These are phyloP conservation scores for Chaenocephalus aceratus DNA, from an alignment of 2,113 vertebrate genomes.

Conservation along the genomic window DNA sequence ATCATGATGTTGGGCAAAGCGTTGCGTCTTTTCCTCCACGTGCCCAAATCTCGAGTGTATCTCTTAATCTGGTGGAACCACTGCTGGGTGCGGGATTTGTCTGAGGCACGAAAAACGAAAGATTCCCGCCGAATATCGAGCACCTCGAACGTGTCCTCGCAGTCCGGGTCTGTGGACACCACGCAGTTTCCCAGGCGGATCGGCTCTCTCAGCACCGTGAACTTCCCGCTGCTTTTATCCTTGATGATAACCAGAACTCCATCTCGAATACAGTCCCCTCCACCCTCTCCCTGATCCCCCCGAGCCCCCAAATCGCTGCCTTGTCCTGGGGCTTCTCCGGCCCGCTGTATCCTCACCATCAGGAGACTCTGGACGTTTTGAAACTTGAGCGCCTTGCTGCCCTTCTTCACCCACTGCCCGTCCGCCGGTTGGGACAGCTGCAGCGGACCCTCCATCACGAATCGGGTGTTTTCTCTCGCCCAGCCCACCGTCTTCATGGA, in stretches of 20 bases:
- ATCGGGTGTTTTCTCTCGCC: slow-evolving; percentile 89
- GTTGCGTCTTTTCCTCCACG: slow-evolving; percentile 92
- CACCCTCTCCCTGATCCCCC: slow-evolving; percentile 55
- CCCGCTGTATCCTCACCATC: slow-evolving; percentile 87
- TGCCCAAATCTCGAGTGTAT: slow-evolving; percentile 88
- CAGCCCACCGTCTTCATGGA: slow-evolving; percentile 91
- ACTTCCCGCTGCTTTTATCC: slow-evolving; percentile 93
- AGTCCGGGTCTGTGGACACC: slow-evolving; percentile 89
- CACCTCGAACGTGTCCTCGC: slow-evolving; percentile 92
- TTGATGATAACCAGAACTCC: slow-evolving; percentile 91
- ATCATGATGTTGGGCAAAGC: slow-evolving; percentile 97
- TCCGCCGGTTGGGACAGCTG: slow-evolving; percentile 91
- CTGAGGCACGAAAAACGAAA: slow-evolving; percentile 90
- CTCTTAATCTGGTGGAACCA: slow-evolving; percentile 91
- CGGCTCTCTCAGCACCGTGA: slow-evolving; percentile 90
- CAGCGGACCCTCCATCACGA: slow-evolving; percentile 91
- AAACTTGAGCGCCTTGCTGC: slow-evolving; percentile 93
- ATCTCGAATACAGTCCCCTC: slow-evolving; percentile 82
- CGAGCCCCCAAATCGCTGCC: slow-evolving; percentile 29
- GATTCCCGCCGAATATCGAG: slow-evolving; percentile 91
- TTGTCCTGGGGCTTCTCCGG: slow-evolving; percentile 54
- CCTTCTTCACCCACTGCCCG: slow-evolving; percentile 92
- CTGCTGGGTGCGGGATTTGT: slow-evolving; percentile 91
- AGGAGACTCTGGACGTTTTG: slow-evolving; percentile 92
- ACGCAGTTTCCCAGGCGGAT: slow-evolving; percentile 91